Evolutionary conservation across 2,113 vertebrate species (phyloP), one percentile per base, ranked within the genome.

Genomic region (Gambusia holbrooki): DNA sequence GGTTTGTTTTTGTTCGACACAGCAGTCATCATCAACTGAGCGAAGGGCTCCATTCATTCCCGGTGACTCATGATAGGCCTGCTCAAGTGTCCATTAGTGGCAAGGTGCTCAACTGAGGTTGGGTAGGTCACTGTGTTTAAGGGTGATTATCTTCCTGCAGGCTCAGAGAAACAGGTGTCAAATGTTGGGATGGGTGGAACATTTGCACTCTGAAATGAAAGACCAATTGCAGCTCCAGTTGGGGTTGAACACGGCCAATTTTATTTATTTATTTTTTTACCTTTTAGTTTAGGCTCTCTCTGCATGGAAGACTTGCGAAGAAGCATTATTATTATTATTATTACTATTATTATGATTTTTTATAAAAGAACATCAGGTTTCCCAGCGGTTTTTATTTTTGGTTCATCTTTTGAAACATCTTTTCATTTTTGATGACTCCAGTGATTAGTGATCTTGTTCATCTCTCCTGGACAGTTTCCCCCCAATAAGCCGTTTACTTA

Each of bases 1-100:
- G 32, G 62, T 48, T 79, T 87, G 74, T 83, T 86, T 72, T 74
- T 85, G 74, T 91, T 83, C 77, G 62, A 78, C 74, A 71, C 77
- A 51, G 74, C 76, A 81, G 74, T 88, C 83, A 83, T 90, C 79
- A 82, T 86, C 88, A 90, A 82, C 87, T 83, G 76, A 83, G 84
- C 42, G 62, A 66, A 64, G 77, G 71, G 60, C 76, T 78, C 65
- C 67, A 45, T 72, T 69, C 70, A 37, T 45, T 84, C 48, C 33
- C 69, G 32, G 74, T 79, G 85, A 87, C 77, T 87, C 85, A 70
- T 51, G 35, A 32, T 61, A 35, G 67, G 69, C 7, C 77, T 42
- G 81, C 62, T 54, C 32, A 66, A 84, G 66, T 82, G 79, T 81
- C 71, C 48, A 72, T 77, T 84, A 82, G 13, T 51, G 62, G 29